phyloP scores from a whole-genome alignment of 2,113 vertebrate genomes.

The Lasiurus borealis region DNA sequence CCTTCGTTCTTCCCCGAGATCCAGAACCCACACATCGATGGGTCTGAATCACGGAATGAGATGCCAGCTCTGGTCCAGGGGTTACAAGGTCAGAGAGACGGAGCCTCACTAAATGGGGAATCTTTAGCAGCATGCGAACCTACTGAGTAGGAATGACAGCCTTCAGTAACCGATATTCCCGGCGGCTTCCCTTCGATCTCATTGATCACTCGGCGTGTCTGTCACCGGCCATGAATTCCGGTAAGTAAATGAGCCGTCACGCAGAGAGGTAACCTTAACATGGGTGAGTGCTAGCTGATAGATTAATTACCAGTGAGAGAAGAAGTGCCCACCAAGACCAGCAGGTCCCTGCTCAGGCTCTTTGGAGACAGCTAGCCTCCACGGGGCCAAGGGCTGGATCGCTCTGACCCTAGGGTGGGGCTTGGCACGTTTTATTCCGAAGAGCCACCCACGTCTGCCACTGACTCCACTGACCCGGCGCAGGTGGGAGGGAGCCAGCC shows the following conservation, averaged over 20 bases:
- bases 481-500: background rate
- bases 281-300: background rate
- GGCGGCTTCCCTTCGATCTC: background rate
- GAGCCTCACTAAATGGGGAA: background rate
- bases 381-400: background rate
- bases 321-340: background rate
- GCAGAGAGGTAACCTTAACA: background rate
- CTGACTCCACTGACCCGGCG: background rate
- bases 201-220: background rate
- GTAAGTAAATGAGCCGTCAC: constrained; percentile 7
- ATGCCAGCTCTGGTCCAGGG: background rate
- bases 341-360: background rate
- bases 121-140: background rate
- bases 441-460: background rate
- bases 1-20: background rate
- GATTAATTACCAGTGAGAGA: background rate
- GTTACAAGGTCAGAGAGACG: background rate
- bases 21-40: background rate
- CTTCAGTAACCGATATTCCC: background rate
- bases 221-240: background rate
- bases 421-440: background rate
- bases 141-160: background rate
- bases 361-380: background rate
- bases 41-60: background rate
- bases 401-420: background rate